Conservation (phyloP, 2,797 vertebrate species). For the Psittacula derbiana region DNA sequence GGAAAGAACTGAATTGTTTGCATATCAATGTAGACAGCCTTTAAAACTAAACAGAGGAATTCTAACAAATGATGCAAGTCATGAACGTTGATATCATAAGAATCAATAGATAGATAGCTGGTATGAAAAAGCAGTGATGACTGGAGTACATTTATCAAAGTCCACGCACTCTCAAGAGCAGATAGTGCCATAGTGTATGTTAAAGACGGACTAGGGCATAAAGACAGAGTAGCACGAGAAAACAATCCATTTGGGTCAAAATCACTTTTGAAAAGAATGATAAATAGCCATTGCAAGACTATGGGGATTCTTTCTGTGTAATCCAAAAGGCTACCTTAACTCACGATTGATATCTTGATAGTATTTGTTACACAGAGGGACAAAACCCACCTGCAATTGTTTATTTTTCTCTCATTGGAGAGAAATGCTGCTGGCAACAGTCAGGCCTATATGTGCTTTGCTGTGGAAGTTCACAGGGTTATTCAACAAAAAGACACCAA, state of each 20-base stretch:
- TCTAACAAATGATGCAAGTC: slow-evolving; percentile 6
- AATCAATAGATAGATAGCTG: slow-evolving; percentile 1
- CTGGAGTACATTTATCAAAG: slow-evolving; percentile 54
- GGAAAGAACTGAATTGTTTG: background rate
- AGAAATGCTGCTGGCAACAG: background rate
- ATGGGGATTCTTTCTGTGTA: background rate
- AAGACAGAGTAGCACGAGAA: slow-evolving; percentile 33
- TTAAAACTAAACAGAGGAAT: background rate
- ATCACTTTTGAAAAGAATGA: slow-evolving; percentile 14
- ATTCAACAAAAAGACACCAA: background rate
- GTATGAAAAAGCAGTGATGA: background rate
- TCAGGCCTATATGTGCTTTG: background rate
- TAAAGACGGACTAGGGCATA: slow-evolving; percentile 22
- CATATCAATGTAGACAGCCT: background rate
- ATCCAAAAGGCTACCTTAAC: slow-evolving; percentile 21
- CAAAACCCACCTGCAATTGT: background rate
- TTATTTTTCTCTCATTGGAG: background rate
- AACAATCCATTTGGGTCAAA: slow-evolving; percentile 45
- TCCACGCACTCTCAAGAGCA: background rate
- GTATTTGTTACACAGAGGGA: background rate
- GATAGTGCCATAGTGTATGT: background rate
- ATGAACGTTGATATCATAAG: slow-evolving; percentile 27
- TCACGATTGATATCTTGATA: slow-evolving; percentile 1
- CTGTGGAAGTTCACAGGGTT: background rate
- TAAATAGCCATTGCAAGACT: slow-evolving; percentile 1